A percentile compares a stretch with the other conserved stretches of the same genome.
Evolutionary conservation across 1,140 invertebrate species (phyloP).

Genomic region (Heliothis virescens): DNA sequence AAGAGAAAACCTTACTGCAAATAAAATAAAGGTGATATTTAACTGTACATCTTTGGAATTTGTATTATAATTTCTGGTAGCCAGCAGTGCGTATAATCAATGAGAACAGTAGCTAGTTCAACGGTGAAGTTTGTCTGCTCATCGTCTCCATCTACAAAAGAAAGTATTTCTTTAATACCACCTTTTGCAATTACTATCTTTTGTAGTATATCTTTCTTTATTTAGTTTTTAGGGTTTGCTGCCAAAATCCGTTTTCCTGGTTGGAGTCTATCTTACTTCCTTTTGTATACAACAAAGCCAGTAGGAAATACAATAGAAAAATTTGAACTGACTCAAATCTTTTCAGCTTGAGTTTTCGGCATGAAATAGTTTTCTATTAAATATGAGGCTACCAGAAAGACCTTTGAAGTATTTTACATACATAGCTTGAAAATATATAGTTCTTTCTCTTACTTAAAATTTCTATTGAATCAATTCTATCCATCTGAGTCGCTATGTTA

Average conservation of each 20-base stretch:
- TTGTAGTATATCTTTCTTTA: not conserved
- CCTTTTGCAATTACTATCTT: not conserved
- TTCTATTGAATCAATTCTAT: too few relatives aligned
- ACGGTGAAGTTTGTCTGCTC: not conserved
- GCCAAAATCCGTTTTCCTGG: not conserved
- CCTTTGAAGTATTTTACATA: too few relatives aligned
- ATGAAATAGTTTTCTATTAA: too few relatives aligned
- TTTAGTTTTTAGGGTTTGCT: not conserved
- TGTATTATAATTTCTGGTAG: slow-evolving; percentile 3
- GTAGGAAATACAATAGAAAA: too few relatives aligned
- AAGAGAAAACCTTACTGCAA: not conserved
- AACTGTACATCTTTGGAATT: not conserved
- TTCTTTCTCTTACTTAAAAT: too few relatives aligned
- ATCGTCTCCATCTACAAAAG: not conserved
- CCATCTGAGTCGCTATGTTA: too few relatives aligned
- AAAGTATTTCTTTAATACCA: not conserved
- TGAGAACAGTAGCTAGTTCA: slow-evolving; percentile 1
- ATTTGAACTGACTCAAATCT: too few relatives aligned
- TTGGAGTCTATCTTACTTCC: not conserved
- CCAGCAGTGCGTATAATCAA: slow-evolving; percentile 26
- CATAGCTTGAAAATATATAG: too few relatives aligned
- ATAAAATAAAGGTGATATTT: not conserved
- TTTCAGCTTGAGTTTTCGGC: too few relatives aligned
- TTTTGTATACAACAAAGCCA: too few relatives aligned
- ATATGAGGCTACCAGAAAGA: too few relatives aligned